Evolutionary conservation across 2,113 vertebrate genomes (phyloP).

Genomic region (Pao palembangensis): DNA sequence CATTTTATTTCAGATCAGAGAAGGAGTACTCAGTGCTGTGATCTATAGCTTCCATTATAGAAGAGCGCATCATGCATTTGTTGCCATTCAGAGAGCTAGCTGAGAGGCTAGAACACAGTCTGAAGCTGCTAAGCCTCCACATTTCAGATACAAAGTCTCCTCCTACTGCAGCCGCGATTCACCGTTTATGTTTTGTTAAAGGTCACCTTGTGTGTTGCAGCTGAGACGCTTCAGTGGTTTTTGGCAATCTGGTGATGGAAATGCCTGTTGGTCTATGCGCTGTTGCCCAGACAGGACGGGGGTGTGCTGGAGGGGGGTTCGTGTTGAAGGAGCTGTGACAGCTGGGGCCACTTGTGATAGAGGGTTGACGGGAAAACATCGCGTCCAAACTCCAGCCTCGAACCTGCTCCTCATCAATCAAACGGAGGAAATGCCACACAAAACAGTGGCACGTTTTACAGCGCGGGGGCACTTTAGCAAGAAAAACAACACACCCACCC

Average conservation of each 20-base stretch:
- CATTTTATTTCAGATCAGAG: too few relatives aligned
- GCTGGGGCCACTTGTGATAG: constrained; percentile 45
- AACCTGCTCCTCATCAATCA: constrained; percentile 50
- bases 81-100: constrained; percentile 5
- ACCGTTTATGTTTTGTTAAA: constrained; percentile 40
- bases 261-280: constrained; percentile 43
- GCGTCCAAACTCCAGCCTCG: constrained; percentile 19
- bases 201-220: constrained; percentile 59
- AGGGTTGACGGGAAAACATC: constrained; percentile 34
- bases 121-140: constrained; percentile 24
- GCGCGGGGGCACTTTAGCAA: constrained; percentile 9
- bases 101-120: constrained; percentile 21
- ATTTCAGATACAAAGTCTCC: constrained; percentile 20
- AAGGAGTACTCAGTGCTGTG: too few relatives aligned
- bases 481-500: constrained; percentile 25
- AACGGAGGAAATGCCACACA: constrained; percentile 19
- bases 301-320: neutral
- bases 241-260: constrained; percentile 56
- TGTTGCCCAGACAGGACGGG: constrained; percentile 13
- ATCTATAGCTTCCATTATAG: too few relatives aligned
- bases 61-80: neutral
- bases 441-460: constrained; percentile 18
- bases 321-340: constrained; percentile 13
- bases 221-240: constrained; percentile 45
- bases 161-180: constrained; percentile 6